Evolutionary conservation across 2,888 invertebrate genomes (phyloP), one percentile per base, ranked within the genome.

Genomic region (Gryllus longicercus): DNA sequence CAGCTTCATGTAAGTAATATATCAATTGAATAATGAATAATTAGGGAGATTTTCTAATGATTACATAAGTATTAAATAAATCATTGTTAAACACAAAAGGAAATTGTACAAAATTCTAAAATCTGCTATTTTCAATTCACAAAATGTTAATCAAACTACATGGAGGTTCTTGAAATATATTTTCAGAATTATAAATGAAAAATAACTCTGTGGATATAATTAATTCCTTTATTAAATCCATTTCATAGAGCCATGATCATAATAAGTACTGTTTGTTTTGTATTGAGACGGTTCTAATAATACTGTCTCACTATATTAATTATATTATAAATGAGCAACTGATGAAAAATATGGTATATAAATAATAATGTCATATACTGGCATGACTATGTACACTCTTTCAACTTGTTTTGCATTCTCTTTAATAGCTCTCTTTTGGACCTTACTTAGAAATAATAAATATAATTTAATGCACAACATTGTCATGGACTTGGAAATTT

Each of bases 241-340:
- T 63, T 63, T 63, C n/a, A 63, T 63, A 63, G 63, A 63, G 63
- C 63, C 63, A 63, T 63, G 63, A 63, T 63, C 63, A 63, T 63
- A 63, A 63, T 63, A 63, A 63, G 63, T 63, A 63, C 63, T 63
- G 63, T 63, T 63, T 63, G n/a, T 63, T 63, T 63, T 18, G n/a
- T 63, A 63, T 63, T 63, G 14, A 63, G 63, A 63, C 63, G n/a
- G 63, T n/a, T 63, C 63, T 63, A n/a, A n/a, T n/a, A 63, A 63
- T n/a, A 18, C n/a, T 63, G 14, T 63, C 63, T 63, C 63, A 63
- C 63, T 63, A 63, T n/a, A 63, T 18, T 63, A n/a, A 63, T 63
- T 63, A 63, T 63, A 63, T 63, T 63, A 63, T 63, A 63, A 63
- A 63, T 63, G 63, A 63, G 63, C 63, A 63, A 63, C 63, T 63